Evolutionary conservation across 37 sponge, comb jelly and placozoan genomes (phyloP), one percentile per base, ranked within the genome.

Genomic region (Eunapius fragilis): DNA sequence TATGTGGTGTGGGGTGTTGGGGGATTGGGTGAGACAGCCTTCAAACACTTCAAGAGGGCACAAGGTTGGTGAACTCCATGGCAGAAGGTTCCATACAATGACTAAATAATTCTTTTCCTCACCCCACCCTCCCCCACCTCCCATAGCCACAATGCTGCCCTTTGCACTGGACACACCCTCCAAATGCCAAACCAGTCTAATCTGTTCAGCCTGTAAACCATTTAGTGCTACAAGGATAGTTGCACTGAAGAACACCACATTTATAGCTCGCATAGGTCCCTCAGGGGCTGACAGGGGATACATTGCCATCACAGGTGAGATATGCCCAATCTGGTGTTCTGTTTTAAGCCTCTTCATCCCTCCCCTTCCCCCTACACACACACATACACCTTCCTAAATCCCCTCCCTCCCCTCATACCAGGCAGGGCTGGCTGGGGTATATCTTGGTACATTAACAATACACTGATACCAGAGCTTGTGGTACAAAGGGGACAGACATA

Each of bases 1-100:
- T 89, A 83, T 75, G 86, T 93, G 45, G 90, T 89, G 58, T 93
- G 93, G 93, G 89, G 45, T 19, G 71, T 86, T 33, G 93, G 93
- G 25, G 74, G 74, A 72, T 72, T 33, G 31, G 31, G 74, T 49
- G 90, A 81, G 11, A 89, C 89, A 34, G 89, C 85, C 19, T 84
- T 84, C 74, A 50, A 79, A 79, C 89, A 89, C 74, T 84, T 84
- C 32, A 31, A 19, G 10, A 78, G 89, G 77, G 78, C 89, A 14
- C 28, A n/a, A 25, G 25, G 89, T 89, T 37, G 79, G 89, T 77
- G 58, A 58, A 58, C 14, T 17, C 22, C 58, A 4, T 17, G 2
- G 2, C 14, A 58, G 58, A 58, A 19, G 14, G 58, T 6, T 17
- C 22, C n/a, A n/a, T n/a, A n/a, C n/a, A n/a, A 58, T 19, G 17